Evolutionary conservation across 2,113 vertebrate genomes (phyloP).

Genomic region (Pyrgilauda ruficollis): DNA sequence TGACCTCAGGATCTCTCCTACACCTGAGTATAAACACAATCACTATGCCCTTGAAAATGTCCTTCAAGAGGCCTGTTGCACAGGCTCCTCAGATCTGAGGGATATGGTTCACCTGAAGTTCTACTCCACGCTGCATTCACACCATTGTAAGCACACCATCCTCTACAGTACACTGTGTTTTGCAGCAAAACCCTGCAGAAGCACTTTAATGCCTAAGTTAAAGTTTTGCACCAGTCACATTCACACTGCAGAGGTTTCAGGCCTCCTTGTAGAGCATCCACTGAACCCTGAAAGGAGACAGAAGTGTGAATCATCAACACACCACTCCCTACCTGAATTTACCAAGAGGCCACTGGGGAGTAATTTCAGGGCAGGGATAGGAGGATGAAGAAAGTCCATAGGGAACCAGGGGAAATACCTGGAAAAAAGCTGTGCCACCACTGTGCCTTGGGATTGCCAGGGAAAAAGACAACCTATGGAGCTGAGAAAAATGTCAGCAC

Average conservation of each 20-base stretch:
- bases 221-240: background rate
- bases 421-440: background rate
- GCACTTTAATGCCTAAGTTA: background rate
- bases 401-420: background rate
- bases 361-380: background rate
- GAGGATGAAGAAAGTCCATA: background rate
- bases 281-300: background rate
- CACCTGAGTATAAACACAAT: constrained; percentile 9
- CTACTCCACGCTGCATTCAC: rapidly evolving
- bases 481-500: background rate
- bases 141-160: background rate
- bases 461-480: background rate
- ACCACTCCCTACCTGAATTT: background rate
- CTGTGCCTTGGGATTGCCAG: background rate
- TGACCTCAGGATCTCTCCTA: constrained; percentile 46
- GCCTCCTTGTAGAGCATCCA: background rate
- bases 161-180: background rate
- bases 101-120: background rate
- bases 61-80: constrained; percentile 23
- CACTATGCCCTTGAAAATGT: constrained; percentile 13
- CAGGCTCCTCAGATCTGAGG: background rate
- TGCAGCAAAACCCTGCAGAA: background rate
- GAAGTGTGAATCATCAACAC: background rate
- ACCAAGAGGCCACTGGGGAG: background rate
- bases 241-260: background rate